phyloP scores from a whole-genome alignment of 1,140 invertebrate genomes.

The Choristoneura fumiferana region DNA sequence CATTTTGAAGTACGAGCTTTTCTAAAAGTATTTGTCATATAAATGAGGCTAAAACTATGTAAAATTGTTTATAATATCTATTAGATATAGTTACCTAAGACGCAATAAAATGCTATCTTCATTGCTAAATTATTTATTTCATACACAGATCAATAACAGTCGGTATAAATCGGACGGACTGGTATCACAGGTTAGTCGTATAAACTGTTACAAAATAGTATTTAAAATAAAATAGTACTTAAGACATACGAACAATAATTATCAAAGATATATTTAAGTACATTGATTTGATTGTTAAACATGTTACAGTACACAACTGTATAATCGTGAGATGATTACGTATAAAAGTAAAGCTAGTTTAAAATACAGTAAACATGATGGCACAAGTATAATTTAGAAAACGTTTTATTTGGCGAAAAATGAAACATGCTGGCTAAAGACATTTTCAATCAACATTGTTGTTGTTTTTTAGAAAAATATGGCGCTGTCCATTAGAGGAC shows the following conservation, averaged over 20 bases:
- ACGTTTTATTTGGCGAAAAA: too few species aligned
- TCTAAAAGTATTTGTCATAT: too few species aligned
- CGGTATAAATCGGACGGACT: constrained; percentile 42
- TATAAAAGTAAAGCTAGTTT: background rate
- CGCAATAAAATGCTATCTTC: too few species aligned
- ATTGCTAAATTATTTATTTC: constrained; percentile 1
- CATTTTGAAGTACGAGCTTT: too few species aligned
- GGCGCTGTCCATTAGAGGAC: too few species aligned
- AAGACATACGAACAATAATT: background rate
- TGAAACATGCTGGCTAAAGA: too few species aligned
- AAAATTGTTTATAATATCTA: too few species aligned
- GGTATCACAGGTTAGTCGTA: constrained; percentile 69
- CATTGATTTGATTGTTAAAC: background rate
- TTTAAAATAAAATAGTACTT: background rate
- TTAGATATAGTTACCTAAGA: too few species aligned
- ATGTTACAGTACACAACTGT: background rate
- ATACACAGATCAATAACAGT: constrained; percentile 32
- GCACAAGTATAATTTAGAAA: background rate
- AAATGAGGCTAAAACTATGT: too few species aligned
- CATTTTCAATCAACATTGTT: too few species aligned
- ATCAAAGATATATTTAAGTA: background rate
- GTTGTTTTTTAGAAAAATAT: too few species aligned
- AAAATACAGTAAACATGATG: constrained; percentile 3
- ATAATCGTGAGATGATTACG: too few species aligned
- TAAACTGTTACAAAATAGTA: constrained; percentile 26